A percentile compares a stretch with the other conserved stretches of the same genome.
Conservation (phyloP, 2,888 invertebrate species). For the Acleris holmiana region DNA sequence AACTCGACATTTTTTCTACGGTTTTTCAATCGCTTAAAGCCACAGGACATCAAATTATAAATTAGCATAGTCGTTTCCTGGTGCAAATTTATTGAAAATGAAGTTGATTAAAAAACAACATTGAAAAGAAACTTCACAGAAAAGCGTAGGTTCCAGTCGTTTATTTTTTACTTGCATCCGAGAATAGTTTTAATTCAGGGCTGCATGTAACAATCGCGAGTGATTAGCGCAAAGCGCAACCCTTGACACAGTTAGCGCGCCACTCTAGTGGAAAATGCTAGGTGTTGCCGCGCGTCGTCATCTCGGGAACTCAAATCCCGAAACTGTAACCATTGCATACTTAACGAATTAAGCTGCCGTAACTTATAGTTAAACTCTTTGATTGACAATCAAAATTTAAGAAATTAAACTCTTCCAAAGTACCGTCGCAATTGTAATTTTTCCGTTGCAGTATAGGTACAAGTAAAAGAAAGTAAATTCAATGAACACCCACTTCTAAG, state of each 20-base stretch:
- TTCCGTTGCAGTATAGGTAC: neutral
- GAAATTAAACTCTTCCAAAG: too few relatives aligned
- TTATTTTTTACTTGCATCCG: conserved; percentile 25
- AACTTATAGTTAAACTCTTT: too few relatives aligned
- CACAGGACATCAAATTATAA: too few relatives aligned
- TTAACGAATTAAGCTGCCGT: too few relatives aligned
- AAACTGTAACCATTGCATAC: too few relatives aligned
- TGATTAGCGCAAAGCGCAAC: conserved; percentile 76
- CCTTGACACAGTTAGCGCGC: conserved; percentile 80
- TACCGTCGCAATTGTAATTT: neutral
- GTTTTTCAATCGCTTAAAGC: too few relatives aligned
- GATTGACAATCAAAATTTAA: too few relatives aligned
- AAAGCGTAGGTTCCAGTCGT: too few relatives aligned
- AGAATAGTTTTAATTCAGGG: conserved; percentile 62
- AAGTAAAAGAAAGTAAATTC: neutral
- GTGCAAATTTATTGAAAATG: too few relatives aligned
- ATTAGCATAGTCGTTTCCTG: too few relatives aligned
- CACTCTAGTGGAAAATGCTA: conserved; percentile 80
- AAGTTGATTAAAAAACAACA: too few relatives aligned
- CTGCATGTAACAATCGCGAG: conserved; percentile 70
- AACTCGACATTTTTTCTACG: too few relatives aligned
- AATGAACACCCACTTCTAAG: conserved; percentile 10
- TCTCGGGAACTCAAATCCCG: neutral
- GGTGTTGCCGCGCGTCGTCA: conserved; percentile 59
- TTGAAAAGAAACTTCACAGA: neutral